phyloP scores from a whole-genome alignment of 2,113 vertebrate genomes.

The Ovis aries region ARS-UI_Ramb_v3.0 NC_056080.1:73429501-73430000 shows the following conservation, averaged over 20 bases:
- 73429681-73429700: not conserved
- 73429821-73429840: not conserved
- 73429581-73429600: constrained; percentile 7
- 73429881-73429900: not conserved
- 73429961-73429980: not conserved
- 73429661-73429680: not conserved
- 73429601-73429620: not conserved
- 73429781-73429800: not conserved
- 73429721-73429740: not conserved
- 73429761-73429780: constrained; percentile 26
- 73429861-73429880: not conserved
- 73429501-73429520: not conserved
- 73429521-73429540: not conserved
- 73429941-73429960: not conserved
- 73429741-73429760: not conserved
- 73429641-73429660: not conserved
- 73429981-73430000: not conserved
- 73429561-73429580: not conserved
- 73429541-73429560: not conserved
- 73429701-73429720: not conserved
- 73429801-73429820: not conserved
- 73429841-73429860: not conserved
- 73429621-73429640: not conserved
- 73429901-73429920: not conserved
- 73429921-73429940: not conserved